These are phyloP conservation scores for Meloidogyne exigua DNA, from an alignment of 1,140 invertebrate genomes.

Conservation along the genomic window DNA sequence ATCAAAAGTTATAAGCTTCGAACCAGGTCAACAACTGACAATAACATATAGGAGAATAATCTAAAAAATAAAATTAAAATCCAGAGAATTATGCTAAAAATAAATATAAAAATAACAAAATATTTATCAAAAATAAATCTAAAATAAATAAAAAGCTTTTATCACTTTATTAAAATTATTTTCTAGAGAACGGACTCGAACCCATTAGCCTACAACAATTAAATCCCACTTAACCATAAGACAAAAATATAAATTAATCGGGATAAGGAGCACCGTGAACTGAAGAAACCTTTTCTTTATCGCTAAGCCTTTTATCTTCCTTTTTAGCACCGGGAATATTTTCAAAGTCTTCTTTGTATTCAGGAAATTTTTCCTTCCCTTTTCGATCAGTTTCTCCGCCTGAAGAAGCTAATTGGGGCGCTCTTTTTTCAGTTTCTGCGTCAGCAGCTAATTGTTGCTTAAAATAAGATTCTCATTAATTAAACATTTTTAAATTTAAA, in stretches of 20 bases:
- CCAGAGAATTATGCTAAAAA: background rate
- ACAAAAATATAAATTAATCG: background rate
- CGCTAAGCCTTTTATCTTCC: background rate
- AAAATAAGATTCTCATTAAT: too few relatives aligned
- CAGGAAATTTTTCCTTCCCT: background rate
- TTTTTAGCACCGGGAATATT: background rate
- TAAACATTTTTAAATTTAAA: background rate
- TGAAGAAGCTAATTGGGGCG: background rate
- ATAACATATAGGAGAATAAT: background rate
- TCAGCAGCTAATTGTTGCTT: conserved; percentile 9
- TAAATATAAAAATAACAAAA: background rate
- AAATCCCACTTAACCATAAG: background rate
- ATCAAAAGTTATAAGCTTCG: too few relatives aligned
- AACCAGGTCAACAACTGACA: background rate
- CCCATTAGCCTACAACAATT: background rate
- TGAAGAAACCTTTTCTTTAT: background rate
- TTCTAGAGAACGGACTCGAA: background rate
- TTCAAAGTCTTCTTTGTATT: conserved; percentile 8
- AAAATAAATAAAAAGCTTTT: background rate
- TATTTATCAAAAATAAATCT: background rate
- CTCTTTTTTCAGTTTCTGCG: conserved; percentile 15
- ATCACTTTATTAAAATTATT: background rate
- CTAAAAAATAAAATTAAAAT: too few relatives aligned
- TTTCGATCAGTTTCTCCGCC: background rate
- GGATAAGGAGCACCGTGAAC: background rate